Evolutionary conservation across 92 coral and sea anemone genomes (phyloP).

Genomic region (Isaurus tuberculatus): DNA sequence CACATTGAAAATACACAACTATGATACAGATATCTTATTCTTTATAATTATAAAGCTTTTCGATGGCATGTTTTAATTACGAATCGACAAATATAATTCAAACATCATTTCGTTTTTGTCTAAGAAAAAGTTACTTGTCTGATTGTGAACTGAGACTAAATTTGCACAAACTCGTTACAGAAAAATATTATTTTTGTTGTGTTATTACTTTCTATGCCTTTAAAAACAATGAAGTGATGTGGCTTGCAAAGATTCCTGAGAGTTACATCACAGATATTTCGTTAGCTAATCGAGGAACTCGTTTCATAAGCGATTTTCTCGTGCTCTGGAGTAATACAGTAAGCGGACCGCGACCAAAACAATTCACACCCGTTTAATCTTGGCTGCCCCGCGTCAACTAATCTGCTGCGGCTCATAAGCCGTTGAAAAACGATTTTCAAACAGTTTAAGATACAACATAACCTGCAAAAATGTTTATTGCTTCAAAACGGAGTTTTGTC

Average conservation of each 20-base stretch:
- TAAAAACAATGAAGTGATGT: neutral
- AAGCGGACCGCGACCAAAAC: conserved; percentile 34
- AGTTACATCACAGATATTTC: conserved; percentile 14
- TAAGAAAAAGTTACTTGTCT: neutral
- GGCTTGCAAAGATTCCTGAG: neutral
- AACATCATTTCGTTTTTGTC: conserved; percentile 14
- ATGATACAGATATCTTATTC: neutral
- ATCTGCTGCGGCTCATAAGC: neutral
- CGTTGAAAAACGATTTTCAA: neutral
- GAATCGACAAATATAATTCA: conserved; percentile 30
- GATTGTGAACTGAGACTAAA: neutral
- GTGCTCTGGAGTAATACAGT: neutral
- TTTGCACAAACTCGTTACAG: conserved; percentile 13
- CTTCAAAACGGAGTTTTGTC: neutral
- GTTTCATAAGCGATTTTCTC: neutral
- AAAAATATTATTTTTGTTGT: conserved; percentile 27
- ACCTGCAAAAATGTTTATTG: neutral
- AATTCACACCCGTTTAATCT: conserved; percentile 41
- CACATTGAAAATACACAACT: neutral
- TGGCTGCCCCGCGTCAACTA: conserved; percentile 15
- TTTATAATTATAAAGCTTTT: conserved; percentile 23
- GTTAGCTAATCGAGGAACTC: neutral
- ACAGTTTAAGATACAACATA: neutral
- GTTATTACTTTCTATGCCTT: neutral
- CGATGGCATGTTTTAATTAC: conserved; percentile 17